Conservation (phyloP, 2,888 invertebrate genomes). For the Nomada fucata region DNA sequence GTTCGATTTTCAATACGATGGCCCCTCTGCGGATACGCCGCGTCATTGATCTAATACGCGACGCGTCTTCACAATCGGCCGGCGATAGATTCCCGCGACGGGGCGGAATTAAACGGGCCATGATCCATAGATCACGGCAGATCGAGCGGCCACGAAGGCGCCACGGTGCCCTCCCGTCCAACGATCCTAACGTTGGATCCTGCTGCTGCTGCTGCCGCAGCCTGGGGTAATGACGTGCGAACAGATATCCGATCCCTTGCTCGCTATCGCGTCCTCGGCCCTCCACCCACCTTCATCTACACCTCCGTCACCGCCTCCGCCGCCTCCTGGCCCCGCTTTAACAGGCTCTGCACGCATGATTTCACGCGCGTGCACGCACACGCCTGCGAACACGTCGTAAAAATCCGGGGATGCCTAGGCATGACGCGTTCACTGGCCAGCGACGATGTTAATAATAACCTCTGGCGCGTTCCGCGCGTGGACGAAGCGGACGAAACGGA, state of each 20-base stretch:
- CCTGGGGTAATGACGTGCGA: conserved; percentile 84
- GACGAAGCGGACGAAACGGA: background rate
- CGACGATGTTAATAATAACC: conserved; percentile 32
- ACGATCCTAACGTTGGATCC: conserved; percentile 73
- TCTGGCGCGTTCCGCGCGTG: conserved; percentile 5
- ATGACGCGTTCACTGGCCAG: conserved; percentile 15
- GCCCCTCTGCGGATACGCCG: conserved; percentile 47
- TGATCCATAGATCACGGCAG: conserved; percentile 72
- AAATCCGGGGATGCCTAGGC: conserved; percentile 47
- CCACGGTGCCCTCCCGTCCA: conserved; percentile 27
- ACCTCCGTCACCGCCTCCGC: conserved; percentile 52
- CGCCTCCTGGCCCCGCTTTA: conserved; percentile 52
- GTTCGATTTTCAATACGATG: conserved; percentile 53
- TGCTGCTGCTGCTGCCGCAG: conserved; percentile 76
- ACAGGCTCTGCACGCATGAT: conserved; percentile 67
- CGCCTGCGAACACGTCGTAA: conserved; percentile 45
- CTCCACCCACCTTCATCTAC: conserved; percentile 51
- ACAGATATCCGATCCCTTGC: conserved; percentile 83
- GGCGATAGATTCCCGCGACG: conserved; percentile 67
- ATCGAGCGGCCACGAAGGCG: conserved; percentile 47
- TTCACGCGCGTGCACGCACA: conserved; percentile 59
- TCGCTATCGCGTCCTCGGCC: conserved; percentile 66
- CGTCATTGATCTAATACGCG: conserved; percentile 61
- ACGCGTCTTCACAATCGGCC: conserved; percentile 15
- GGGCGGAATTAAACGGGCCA: conserved; percentile 70